phyloP scores from a whole-genome alignment of 2,888 invertebrate species.

The Therioaphis trifolii region DNA sequence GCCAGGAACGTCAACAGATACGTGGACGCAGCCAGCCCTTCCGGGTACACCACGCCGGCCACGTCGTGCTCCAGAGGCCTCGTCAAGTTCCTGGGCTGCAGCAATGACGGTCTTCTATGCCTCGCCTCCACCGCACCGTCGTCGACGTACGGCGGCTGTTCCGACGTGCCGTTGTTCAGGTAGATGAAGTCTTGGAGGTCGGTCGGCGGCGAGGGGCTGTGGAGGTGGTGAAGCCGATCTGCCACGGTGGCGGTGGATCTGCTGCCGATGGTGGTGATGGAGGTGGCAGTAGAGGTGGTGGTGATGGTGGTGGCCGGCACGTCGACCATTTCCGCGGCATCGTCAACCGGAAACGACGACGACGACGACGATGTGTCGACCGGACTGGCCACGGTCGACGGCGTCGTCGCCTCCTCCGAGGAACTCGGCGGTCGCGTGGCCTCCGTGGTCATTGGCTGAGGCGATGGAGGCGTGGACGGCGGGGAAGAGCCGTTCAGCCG shows the following conservation, averaged over 20 bases:
- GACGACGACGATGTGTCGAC: background rate
- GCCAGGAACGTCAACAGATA: conserved; percentile 70
- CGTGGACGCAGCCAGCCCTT: conserved; percentile 68
- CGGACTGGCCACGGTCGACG: background rate
- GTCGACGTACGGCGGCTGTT: background rate
- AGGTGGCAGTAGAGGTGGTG: background rate
- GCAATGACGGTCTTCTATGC: conserved; percentile 20
- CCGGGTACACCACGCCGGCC: conserved; percentile 42
- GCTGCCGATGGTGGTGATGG: background rate
- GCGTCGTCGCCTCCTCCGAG: background rate
- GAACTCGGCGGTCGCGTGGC: background rate
- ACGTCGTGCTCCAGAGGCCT: conserved; percentile 42
- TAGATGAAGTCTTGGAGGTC: conserved; percentile 59
- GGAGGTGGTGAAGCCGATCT: no score
- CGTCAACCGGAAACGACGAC: background rate
- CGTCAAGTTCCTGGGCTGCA: background rate
- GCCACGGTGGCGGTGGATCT: background rate
- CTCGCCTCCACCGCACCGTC: conserved; percentile 13
- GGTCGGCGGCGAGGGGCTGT: conserved; percentile 3
- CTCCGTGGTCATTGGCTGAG: background rate
- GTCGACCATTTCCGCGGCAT: background rate
- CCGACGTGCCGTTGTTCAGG: conserved; percentile 44
- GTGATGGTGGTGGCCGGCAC: background rate
- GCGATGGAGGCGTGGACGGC: background rate
- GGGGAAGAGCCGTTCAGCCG: conserved; percentile 35